Base-by-base conservation (phyloP, 2,113 vertebrate genomes). In the Pachyramphus minor region DNA sequence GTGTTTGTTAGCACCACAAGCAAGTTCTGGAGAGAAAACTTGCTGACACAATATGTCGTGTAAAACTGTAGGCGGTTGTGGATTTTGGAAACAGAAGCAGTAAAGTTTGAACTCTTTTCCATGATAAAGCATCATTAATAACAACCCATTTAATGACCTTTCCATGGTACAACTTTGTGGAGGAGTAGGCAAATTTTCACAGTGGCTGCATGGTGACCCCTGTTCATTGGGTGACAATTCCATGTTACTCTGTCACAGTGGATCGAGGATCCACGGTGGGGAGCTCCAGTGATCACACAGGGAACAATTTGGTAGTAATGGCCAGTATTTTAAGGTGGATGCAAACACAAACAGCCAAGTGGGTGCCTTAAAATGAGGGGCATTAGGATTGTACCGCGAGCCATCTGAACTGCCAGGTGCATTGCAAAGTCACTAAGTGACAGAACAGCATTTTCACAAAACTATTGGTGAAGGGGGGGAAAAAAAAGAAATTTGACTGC, bases 291-390 rank as follows among this genome's bases (percentile, higher is more conserved):
- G 39, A 64, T 55, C 76, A 12, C 81, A 47, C 4, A 15, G 90
- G 21, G 5, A 84, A 33, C 84, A 69, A 14, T 55, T 62, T 3
- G 80, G 23, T 67, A 78, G 56, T 64, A 11, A 56, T 2, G 95
- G 96, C 97, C 97, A 96, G 95, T 96, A 95, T 97, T 96, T 93
- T 41, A 69, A 94, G 75, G 91, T 96, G 92, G 80, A 84, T 84
- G 78, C 81, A 84, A 80, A 95, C 86, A 77, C 89, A 95, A 94
- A 78, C 82, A 62, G 95, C 95, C 89, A 59, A 89, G 94, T 45
- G 84, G 55, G 98, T 98, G 98, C 98, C 98, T 98, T 98, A 98
- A 93, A 89, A 81, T 83, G 90, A 86, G 95, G 94, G 97, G 93
- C 96, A 94, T 96, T 97, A 95, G 92, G 91, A 91, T 67, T 69